Base-by-base conservation (phyloP, 2,888 invertebrate species). In the Mythimna ferrago region DNA sequence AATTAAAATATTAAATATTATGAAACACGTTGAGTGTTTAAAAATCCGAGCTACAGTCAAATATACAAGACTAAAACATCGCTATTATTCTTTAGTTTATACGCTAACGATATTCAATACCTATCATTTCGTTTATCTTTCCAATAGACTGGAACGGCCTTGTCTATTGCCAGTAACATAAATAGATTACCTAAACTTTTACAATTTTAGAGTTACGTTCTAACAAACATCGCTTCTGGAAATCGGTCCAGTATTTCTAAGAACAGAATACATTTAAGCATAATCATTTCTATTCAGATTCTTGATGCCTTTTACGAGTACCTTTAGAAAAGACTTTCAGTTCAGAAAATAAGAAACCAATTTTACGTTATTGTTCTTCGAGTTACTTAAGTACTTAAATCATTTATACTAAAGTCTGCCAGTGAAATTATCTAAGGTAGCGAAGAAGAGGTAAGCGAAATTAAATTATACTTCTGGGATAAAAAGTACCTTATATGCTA, bases 71-170 rank as follows among this genome's bases (percentile, higher is more conserved):
- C 2, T 48, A 48, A 10, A 54, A 26, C 61, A 48, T 21, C 21
- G 16, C 19, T 64, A 53, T 26, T 44, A 32, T 64, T 54, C 7
- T 54, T 71, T 58, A 19, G 19, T 64, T 60, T n/a, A 41, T 38
- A 38, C 54, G 26, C 44, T 66, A 56, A 44, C 67, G 41, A 44
- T 56, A 56, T 64, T 73, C 14, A 35, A 51, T 32, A 32, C 10
- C 48, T 70, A 75, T n/a, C 44, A 69, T 51, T 74, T 54, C 19
- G 53, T 74, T 57, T 69, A 63, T 48, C 32, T 66, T 57, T 75
- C 35, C 41, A 66, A 32, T 64, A 54, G 51, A 21, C 26, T 75
- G 21, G n/a, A 76, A 66, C 26, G 19, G 14, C 58, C 57, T 73
- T 54, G 64, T 61, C 16, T 51, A 11, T 19, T n/a, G 51, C 16